Evolutionary conservation across 37 sponge, comb jelly and placozoan species (phyloP), one percentile per base, ranked within the genome.

Genomic region (Ianthella basta): DNA sequence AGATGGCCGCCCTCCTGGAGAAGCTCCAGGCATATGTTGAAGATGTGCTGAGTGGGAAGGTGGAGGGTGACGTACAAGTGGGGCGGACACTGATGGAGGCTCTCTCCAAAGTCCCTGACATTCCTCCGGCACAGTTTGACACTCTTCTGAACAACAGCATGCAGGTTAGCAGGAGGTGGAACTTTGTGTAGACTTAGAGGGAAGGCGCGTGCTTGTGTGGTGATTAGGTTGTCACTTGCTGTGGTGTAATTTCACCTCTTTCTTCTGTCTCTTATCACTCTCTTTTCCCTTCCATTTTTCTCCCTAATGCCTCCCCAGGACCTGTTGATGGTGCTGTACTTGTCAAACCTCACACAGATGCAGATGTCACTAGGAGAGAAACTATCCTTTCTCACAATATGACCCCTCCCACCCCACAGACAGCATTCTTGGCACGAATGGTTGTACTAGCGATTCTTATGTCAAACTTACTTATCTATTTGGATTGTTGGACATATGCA

Each of bases 351-450:
- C 24, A 87, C 91, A 19, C 87, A 89, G 83, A 88, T 95, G 20
- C 96, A 95, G 82, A 57, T 95, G 21, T 35, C 84, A 1, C 83
- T 93, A 34, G 96, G 94, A 35, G 96, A 95, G 57, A 81, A 88
- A 68, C 77, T 95, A 0, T 80, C 86, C 4, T 50, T 75, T 2
- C 37, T 75, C n/a, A 75, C 40, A 5, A n/a, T 44, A 36, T 75
- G 53, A 75, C 50, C 50, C 8, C 50, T 44, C 50, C 50, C 8
- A 8, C 50, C 3, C 50, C 8, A 3, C 50, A 44, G 6, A 3
- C 50, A 44, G 8, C 50, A 10, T 3, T 10, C 50, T 10, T 44
- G 3, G 50, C 8, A 8, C 8, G 50, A 10, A 8, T 44, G 50
- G 3, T 44, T 44, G 50, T 44, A 44, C 50, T 8, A 44, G 50